Conservation (phyloP, 2,888 invertebrate genomes). For the Pasiphila rectangulata region DNA sequence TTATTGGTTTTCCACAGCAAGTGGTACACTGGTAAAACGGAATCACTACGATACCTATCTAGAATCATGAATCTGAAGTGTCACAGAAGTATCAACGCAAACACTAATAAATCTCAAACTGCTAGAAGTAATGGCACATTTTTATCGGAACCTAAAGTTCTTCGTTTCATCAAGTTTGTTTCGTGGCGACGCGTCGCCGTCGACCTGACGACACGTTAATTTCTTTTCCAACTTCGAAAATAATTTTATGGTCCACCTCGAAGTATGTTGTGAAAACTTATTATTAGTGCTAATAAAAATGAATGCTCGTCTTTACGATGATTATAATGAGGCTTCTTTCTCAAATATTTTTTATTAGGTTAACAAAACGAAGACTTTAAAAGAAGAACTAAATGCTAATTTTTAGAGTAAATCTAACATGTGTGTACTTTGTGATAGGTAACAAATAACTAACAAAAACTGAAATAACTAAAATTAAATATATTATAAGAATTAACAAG, state of each 20-base stretch:
- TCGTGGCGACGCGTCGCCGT: conserved; percentile 13
- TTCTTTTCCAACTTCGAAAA: conserved; percentile 26
- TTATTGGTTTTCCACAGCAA: not conserved
- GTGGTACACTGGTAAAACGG: not conserved
- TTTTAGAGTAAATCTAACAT: too few relatives aligned
- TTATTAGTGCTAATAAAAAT: conserved; percentile 28
- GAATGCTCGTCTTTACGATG: too few relatives aligned
- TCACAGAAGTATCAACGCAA: conserved; percentile 8
- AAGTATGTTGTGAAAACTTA: conserved; percentile 22
- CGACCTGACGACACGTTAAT: conserved; percentile 24
- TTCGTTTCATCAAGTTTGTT: conserved; percentile 18
- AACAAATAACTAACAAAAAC: too few relatives aligned
- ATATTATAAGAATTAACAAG: too few relatives aligned
- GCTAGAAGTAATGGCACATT: conserved; percentile 11
- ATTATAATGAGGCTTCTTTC: conserved; percentile 2
- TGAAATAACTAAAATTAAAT: too few relatives aligned
- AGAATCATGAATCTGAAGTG: conserved; percentile 1
- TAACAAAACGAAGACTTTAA: too few relatives aligned
- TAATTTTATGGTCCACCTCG: conserved; percentile 25
- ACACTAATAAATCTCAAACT: conserved; percentile 12
- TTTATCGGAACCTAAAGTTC: conserved; percentile 23
- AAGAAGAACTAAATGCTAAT: too few relatives aligned
- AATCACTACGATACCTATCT: conserved; percentile 4
- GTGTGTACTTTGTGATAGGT: too few relatives aligned
- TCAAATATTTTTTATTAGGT: too few relatives aligned